A percentile compares a stretch with the other conserved stretches of the same genome.
These are phyloP conservation scores for Tapirus indicus DNA, from an alignment of 2,797 vertebrate species.

Conservation along the genomic window DNA sequence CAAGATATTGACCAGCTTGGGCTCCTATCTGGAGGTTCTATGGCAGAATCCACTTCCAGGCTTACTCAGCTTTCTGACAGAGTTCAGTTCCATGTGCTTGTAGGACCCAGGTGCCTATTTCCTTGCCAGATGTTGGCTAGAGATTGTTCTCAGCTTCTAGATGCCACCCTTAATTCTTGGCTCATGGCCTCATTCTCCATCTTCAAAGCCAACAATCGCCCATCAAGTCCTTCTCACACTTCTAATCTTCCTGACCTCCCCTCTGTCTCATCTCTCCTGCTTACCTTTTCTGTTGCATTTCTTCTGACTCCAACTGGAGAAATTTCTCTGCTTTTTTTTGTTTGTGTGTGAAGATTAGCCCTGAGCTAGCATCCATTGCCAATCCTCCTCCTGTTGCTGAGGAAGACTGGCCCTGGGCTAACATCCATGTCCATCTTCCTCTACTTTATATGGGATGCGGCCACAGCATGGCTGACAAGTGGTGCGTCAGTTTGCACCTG, in stretches of 20 bases:
- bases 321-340: neutral
- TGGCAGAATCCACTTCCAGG: neutral
- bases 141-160: neutral
- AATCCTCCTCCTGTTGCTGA: no score
- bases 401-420: no score
- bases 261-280: neutral
- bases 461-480: no score
- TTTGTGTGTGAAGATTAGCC: no score
- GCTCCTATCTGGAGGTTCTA: neutral
- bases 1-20: neutral
- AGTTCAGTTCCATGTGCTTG: neutral
- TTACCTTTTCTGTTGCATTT: neutral
- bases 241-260: neutral
- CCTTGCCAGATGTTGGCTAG: neutral
- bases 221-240: no score
- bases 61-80: neutral
- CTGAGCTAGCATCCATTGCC: no score
- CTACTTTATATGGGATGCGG: no score
- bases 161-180: neutral
- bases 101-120: neutral
- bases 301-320: neutral
- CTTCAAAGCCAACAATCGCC: neutral
- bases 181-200: neutral
- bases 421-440: no score
- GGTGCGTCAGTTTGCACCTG: no score